Evolutionary conservation across 2,888 invertebrate species (phyloP).

Genomic region (Drosophila rubida): DNA sequence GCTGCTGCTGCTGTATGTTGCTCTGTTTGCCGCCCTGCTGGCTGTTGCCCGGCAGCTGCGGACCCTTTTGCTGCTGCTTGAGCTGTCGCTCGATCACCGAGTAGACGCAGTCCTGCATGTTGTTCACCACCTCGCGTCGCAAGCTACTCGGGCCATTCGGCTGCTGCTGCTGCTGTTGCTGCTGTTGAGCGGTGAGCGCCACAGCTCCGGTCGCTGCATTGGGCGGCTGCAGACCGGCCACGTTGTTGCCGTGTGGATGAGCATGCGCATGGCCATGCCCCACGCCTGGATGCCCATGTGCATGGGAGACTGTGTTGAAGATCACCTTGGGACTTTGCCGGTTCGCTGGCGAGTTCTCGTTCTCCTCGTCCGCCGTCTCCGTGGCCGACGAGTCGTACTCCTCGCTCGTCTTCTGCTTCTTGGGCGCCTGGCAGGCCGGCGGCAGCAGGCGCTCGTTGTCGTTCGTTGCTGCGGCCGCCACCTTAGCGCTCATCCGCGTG

Average conservation of each 20-base stretch:
- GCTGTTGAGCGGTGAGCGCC: constrained; percentile 10
- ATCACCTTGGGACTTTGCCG: constrained; percentile 86
- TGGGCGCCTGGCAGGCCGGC: constrained; percentile 84
- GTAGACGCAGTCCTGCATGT: constrained; percentile 92
- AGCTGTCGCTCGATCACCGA: constrained; percentile 93
- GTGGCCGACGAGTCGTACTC: constrained; percentile 91
- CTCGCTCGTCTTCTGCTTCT: constrained; percentile 86
- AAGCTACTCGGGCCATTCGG: constrained; percentile 61
- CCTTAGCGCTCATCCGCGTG: constrained; percentile 57
- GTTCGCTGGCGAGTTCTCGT: constrained; percentile 87
- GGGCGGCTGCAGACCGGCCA: constrained; percentile 68
- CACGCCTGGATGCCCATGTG: constrained; percentile 20
- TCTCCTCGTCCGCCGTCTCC: constrained; percentile 95
- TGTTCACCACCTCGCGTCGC: constrained; percentile 85
- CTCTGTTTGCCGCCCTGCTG: constrained; percentile 32
- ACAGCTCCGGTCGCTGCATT: constrained; percentile 16
- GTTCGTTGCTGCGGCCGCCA: constrained; percentile 42
- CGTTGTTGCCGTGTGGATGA: constrained; percentile 47
- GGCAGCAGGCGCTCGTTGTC: constrained; percentile 84
- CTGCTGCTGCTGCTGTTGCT: constrained; percentile 18
- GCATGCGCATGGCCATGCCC: constrained; percentile 35
- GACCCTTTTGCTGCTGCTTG: constrained; percentile 88
- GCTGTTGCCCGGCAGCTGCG: constrained; percentile 62
- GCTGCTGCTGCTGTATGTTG: constrained; percentile 26
- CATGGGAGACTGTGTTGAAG: constrained; percentile 69